These are phyloP conservation scores for Siphlonurus alternatus DNA, from an alignment of 2,888 invertebrate species.

Conservation along the genomic window DNA sequence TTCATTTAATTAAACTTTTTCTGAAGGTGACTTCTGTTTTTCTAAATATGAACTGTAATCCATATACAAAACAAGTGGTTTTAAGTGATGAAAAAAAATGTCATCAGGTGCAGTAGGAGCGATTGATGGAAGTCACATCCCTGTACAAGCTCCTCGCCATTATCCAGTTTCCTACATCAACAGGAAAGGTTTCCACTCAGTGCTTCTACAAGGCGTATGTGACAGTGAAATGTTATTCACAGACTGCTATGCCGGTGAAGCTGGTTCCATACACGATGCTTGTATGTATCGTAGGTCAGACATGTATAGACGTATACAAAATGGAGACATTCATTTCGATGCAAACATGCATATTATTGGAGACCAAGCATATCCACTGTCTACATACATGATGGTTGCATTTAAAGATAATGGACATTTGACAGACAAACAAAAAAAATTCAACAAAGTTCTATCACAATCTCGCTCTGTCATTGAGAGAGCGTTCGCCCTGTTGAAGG, in stretches of 20 bases:
- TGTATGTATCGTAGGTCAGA: slow-evolving; percentile 14
- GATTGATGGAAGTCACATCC: slow-evolving; percentile 14
- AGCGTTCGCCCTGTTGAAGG: too few relatives aligned
- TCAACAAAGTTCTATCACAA: too few relatives aligned
- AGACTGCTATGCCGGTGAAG: slow-evolving; percentile 15
- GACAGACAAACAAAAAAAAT: too few relatives aligned
- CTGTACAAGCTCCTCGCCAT: slow-evolving; percentile 12
- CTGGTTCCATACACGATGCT: slow-evolving; percentile 14
- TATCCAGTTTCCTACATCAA: slow-evolving; percentile 10
- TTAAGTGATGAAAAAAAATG: background rate
- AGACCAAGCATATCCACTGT: slow-evolving; percentile 10
- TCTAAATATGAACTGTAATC: too few relatives aligned
- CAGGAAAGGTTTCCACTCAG: slow-evolving; percentile 10
- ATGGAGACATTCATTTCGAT: slow-evolving; percentile 9
- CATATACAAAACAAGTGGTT: too few relatives aligned
- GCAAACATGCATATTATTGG: slow-evolving; percentile 9
- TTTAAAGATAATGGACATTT: too few relatives aligned
- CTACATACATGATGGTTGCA: too few relatives aligned
- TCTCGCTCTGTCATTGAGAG: too few relatives aligned
- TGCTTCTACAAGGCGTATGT: slow-evolving; percentile 14
- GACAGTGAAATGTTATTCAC: slow-evolving; percentile 14
- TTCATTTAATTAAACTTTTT: too few relatives aligned
- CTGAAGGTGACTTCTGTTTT: too few relatives aligned
- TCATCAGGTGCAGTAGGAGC: slow-evolving; percentile 10
- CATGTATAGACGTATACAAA: slow-evolving; percentile 10